Evolutionary conservation across 2,797 vertebrate species (phyloP), one percentile per base, ranked within the genome.

Genomic region (Centropyge bicolor): DNA sequence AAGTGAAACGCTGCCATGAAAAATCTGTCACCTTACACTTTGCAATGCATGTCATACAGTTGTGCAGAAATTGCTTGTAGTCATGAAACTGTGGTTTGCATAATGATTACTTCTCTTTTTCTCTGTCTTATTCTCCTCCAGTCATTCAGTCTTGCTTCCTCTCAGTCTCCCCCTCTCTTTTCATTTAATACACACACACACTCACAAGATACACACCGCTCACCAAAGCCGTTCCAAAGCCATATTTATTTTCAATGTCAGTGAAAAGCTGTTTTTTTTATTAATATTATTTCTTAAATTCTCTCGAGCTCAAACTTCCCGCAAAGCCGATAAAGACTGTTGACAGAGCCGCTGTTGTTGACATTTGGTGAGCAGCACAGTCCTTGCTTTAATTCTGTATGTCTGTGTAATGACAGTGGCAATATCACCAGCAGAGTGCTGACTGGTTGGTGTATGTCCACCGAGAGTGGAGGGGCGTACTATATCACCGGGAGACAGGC

Each of bases 401-500:
- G 60, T 84, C 77, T 68, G 55, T 87, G 81, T 86, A 92, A 90
- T 84, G 80, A 85, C 88, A 87, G 89, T 56, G 72, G 84, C 77
- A 74, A 84, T 87, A 86, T 67, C 60, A 59, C 24, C 75, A 56
- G 35, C 70, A 81, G 78, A 88, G 81, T 82, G 73, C 76, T 88
- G 87, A 90, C 86, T 84, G 84, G 78, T 85, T 74, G 65, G 61
- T 80, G 79, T 67, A 40, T n/a, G 80, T 83, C 86, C 85, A 67
- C 80, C 17, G 81, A 89, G 83, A 84, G 69, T 67, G 68, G 81
- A 76, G 80, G 70, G 86, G 71, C 40, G 40, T 57, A 81, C 83
- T 81, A 52, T 91, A 90, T 92, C 88, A 90, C 88, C 81, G 80
- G 76, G 90, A 92, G 90, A 91, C 88, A 77, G 87, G 82, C 81